These are phyloP conservation scores for Alcis repandata DNA, from an alignment of 2,888 invertebrate species.

Conservation along the genomic window DNA sequence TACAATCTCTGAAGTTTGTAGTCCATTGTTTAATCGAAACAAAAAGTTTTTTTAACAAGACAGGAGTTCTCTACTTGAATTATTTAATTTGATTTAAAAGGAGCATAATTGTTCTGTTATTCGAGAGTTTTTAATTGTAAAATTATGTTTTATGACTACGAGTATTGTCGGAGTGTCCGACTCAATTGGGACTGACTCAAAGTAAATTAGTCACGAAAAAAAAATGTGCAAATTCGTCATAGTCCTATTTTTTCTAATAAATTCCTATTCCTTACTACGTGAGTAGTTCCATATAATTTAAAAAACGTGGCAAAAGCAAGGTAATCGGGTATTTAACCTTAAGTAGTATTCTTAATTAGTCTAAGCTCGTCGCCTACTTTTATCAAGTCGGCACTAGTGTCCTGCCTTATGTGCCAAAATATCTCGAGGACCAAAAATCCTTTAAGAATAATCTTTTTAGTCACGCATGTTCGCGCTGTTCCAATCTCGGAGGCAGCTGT, in stretches of 20 bases:
- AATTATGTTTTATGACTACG: neutral
- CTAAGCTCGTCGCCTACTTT: too few species aligned
- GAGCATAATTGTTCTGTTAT: constrained; percentile 31
- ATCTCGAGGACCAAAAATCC: too few species aligned
- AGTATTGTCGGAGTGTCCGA: too few species aligned
- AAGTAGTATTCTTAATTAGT: neutral
- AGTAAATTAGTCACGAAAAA: too few species aligned
- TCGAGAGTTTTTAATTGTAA: neutral
- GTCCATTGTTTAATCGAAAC: constrained; percentile 55
- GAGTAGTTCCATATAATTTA: too few species aligned
- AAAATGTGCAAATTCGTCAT: too few species aligned
- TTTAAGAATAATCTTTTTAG: neutral
- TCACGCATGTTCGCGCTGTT: neutral
- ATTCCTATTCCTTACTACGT: too few species aligned
- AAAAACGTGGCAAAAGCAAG: too few species aligned
- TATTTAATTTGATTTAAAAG: constrained; percentile 46
- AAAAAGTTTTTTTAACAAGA: constrained; percentile 52
- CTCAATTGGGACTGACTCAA: too few species aligned
- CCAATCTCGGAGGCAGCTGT: neutral
- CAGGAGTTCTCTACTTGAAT: constrained; percentile 37
- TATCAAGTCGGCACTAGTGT: too few species aligned
- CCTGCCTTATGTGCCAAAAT: too few species aligned
- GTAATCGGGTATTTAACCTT: neutral
- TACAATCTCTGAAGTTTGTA: constrained; percentile 57
- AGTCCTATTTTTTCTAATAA: too few species aligned